Evolutionary conservation across 2,888 invertebrate genomes (phyloP).

Genomic region (Ceramica pisi): DNA sequence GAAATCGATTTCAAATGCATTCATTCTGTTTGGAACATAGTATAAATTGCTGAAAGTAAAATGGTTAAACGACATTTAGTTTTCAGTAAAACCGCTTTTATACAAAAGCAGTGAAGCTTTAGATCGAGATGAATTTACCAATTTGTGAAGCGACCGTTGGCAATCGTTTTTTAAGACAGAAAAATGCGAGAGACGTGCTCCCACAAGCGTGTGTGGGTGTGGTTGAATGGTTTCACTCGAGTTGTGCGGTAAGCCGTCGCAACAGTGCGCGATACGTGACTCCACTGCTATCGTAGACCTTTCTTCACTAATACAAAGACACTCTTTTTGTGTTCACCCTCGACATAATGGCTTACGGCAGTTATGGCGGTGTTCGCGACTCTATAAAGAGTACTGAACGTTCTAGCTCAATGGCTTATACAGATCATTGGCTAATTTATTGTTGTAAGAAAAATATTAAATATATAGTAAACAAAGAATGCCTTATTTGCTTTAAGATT

Average conservation of each 20-base stretch:
- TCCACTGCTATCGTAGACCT: background rate
- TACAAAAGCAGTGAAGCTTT: background rate
- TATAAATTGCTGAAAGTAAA: background rate
- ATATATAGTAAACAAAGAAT: too few relatives aligned
- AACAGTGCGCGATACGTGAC: constrained; percentile 18
- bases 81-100: background rate
- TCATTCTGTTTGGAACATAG: background rate
- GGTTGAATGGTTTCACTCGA: constrained; percentile 14
- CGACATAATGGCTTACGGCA: too few relatives aligned
- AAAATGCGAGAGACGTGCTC: constrained; percentile 22
- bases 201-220: background rate
- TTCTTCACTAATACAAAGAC: constrained; percentile 19
- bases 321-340: background rate
- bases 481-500: too few relatives aligned
- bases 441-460: background rate
- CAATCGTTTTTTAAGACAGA: constrained; percentile 8
- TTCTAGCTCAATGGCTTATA: background rate
- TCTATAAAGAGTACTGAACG: background rate
- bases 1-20: background rate
- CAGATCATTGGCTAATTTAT: constrained; percentile 2
- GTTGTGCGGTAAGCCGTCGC: constrained; percentile 2
- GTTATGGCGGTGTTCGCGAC: background rate
- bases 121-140: background rate
- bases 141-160: constrained; percentile 4
- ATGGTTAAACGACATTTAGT: background rate